Evolutionary conservation across 2,888 invertebrate genomes (phyloP), one percentile per base, ranked within the genome.

Genomic region (Himalopsyche anomala): DNA sequence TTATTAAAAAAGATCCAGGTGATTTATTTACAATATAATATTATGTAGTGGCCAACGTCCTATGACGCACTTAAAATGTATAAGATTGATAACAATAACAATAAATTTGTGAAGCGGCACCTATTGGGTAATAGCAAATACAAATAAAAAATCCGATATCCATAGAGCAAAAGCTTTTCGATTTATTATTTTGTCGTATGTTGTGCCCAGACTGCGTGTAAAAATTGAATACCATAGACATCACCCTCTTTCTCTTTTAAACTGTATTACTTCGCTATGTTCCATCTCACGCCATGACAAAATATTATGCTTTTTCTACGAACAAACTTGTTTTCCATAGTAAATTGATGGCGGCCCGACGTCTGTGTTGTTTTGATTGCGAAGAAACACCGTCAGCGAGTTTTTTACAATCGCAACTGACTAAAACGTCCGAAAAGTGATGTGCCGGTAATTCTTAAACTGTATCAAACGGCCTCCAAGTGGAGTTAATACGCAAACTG

Each of bases 401-500:
- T 83, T 55, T 42, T 55, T 69, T 28, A 62, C 54, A 81, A n/a
- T 81, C 74, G 62, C 69, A 80, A 55, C 36, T 74, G 80, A 55
- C 69, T n/a, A 42, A 54, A 80, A 84, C 81, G 80, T 40, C 17
- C 19, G 19, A 42, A 51, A 51, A 87, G 85, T 56, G 83, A 87
- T 87, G 87, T 80, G 81, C 55, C 51, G 56, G 62, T 51, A 51
- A 40, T 82, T 38, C 54, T 84, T 15, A 82, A 69, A 80, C 42
- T 51, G 82, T 85, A 28, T 51, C 74, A 28, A 82, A 87, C 85
- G 87, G 87, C 87, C 81, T 87, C 87, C 85, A 84, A 92, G 93
- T 93, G 93, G 92, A 93, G 92, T 92, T 93, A 90, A 88, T 93
- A 91, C 92, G 91, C 92, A 92, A 91, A 91, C 90, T 93, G 90